Base-by-base conservation (phyloP, 2,888 invertebrate species). In the Mesochorus sp. region DNA sequence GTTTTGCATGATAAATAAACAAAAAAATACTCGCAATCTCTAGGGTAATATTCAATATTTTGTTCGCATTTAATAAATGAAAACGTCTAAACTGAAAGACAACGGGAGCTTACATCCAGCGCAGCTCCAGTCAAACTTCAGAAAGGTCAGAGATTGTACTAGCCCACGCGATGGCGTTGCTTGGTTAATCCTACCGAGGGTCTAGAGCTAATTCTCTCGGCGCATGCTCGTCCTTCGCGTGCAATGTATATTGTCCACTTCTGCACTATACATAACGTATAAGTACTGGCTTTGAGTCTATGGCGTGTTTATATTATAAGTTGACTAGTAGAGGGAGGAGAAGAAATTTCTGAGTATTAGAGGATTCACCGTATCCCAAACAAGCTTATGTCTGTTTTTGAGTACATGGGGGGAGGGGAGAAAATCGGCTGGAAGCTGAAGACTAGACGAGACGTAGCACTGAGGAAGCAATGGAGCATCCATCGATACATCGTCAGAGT, bases 381-480 rank as follows among this genome's bases (percentile, higher is more conserved):
- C 37, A 68, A 34, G 34, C 26, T 61, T 26, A n/a, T n/a, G 61
- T 14, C 31, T 10, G 68, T 53, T 68, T 12, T 68, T n/a, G n/a
- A n/a, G n/a, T n/a, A n/a, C n/a, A n/a, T n/a, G n/a, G n/a, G n/a
- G n/a, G n/a, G n/a, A n/a, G n/a, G n/a, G n/a, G n/a, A n/a, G n/a
- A n/a, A n/a, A n/a, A 61, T 44, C 19, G 19, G 62, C 28, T 42
- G 17, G 51, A 19, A 1, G 68, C 37, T 44, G 26, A 12, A 55
- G 53, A 61, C 59, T 12, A 3, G 53, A 61, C 61, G 53, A 49
- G 21, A 39, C 12, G 44, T 28, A 14, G n/a, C 34, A 42, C 8
- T 28, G 17, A 17, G 24, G 49, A 3, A 5, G 49, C 31, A 42
- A 19, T 6, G 34, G 34, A 12, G 17, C 14, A 70, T 49, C n/a